Conservation (phyloP, 2,797 vertebrate species). For the Epinephelus awoara region DNA sequence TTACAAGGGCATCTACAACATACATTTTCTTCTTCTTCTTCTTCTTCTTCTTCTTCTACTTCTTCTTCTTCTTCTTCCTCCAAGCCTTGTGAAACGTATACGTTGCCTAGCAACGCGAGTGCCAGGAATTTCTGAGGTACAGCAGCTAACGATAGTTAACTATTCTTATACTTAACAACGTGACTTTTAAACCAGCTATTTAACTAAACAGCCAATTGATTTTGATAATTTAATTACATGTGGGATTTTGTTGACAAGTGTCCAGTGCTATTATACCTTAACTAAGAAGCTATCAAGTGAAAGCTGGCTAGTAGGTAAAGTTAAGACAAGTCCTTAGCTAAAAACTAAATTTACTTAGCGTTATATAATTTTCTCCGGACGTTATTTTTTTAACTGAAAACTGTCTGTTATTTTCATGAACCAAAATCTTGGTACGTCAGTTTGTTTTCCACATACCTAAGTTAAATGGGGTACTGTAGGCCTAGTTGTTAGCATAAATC, state of each 20-base stretch:
- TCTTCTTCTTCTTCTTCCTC: too few species aligned
- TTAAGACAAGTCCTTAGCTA: background rate
- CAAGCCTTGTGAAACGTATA: too few species aligned
- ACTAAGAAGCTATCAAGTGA: too few species aligned
- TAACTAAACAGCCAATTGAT: background rate
- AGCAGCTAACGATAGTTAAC: background rate
- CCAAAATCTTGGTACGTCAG: background rate
- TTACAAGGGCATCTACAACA: too few species aligned
- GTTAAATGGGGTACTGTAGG: background rate
- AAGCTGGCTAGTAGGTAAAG: background rate
- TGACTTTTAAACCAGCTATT: too few species aligned
- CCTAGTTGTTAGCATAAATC: background rate
- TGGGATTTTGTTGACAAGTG: background rate
- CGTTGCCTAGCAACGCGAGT: slow-evolving; percentile 35
- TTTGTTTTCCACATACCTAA: background rate
- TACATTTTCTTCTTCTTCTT: too few species aligned
- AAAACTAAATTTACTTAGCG: too few species aligned
- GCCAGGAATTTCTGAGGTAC: background rate
- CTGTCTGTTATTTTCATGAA: background rate
- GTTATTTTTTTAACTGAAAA: background rate
- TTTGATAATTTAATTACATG: too few species aligned
- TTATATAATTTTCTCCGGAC: too few species aligned
- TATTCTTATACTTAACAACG: background rate
- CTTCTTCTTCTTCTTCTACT: too few species aligned
- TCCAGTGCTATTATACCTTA: background rate